Evolutionary conservation across 2,888 invertebrate genomes (phyloP), one percentile per base, ranked within the genome.

Genomic region (Chaetogeoica ovagalla): DNA sequence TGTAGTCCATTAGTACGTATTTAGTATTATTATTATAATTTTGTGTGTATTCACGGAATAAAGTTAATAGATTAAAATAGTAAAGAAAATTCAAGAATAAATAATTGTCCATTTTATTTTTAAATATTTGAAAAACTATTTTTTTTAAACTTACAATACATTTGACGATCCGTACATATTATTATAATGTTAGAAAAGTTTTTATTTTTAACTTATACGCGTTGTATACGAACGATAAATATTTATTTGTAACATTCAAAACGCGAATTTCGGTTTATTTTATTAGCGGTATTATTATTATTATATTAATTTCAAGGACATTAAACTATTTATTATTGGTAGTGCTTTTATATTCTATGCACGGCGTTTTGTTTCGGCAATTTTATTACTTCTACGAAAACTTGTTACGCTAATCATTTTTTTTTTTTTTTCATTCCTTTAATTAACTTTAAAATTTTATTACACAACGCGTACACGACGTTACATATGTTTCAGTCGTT

Each of bases 141-240:
- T 55, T 68, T 23, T 52, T 21, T 6, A 21, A 59, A 48, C 21
- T 43, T 43, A 7, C 68, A 0, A 52, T 43, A 66, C 15, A 43
- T 66, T 21, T 66, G 15, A 66, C 21, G 6, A 17, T 66, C 4
- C 7, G 21, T 48, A 43, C 11, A 11, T 43, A 43, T 43, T 43
- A 30, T 30, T 4, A 30, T 30, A 30, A 43, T 15, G 8, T 15
- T 21, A 66, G 11, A 43, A 8, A 55, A 19, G 55, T 19, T 55
- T 48, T 21, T 17, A 48, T 66, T 43, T 43, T 43, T 4, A 39
- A 39, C n/a, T 21, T 66, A 15, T 23, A 66, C 43, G 7, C 43
- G 7, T 43, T 66, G 15, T 43, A 15, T 66, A 66, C 23, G 48
- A 52, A 30, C 68, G 39, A 68, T 68, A 52, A 68, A 68, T 68